phyloP scores from a whole-genome alignment of 2,797 vertebrate species.

The Eospalax fontanierii region DNA sequence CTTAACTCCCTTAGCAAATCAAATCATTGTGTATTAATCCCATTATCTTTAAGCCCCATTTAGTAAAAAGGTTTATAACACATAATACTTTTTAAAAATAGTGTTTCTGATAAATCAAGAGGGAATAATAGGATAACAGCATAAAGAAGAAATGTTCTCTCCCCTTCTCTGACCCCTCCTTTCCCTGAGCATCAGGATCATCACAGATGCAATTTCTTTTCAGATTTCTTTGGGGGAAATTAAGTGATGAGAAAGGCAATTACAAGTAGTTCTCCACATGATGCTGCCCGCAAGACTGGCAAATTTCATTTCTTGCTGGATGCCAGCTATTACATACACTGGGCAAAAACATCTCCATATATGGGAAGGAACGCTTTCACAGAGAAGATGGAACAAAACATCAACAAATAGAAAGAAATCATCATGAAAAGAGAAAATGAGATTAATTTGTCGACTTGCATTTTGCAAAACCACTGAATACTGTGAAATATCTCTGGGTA shows the following conservation, averaged over 20 bases:
- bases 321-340: slow-evolving; percentile 63
- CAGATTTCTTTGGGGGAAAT: slow-evolving; percentile 18
- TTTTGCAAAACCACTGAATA: neutral
- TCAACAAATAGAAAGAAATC: slow-evolving; percentile 36
- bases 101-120: slow-evolving; percentile 55
- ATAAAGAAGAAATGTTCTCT: neutral
- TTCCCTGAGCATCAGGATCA: neutral
- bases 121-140: neutral
- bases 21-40: slow-evolving; percentile 61
- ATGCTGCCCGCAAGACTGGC: slow-evolving; percentile 72
- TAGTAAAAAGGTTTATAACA: slow-evolving; percentile 68
- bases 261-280: slow-evolving; percentile 65
- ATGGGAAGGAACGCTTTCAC: slow-evolving; percentile 67
- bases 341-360: slow-evolving; percentile 76
- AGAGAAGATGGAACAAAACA: slow-evolving; percentile 61
- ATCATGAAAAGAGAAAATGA: slow-evolving; percentile 19
- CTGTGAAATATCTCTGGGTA: neutral
- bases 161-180: neutral
- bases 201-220: slow-evolving; percentile 66
- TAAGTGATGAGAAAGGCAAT: slow-evolving; percentile 72
- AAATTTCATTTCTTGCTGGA: slow-evolving; percentile 77
- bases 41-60: slow-evolving; percentile 29
- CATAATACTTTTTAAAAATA: slow-evolving; percentile 61
- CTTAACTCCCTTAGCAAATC: slow-evolving; percentile 52
- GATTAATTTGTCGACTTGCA: neutral